phyloP scores from a whole-genome alignment of 2,113 vertebrate species.

The Nesogale talazaci region DNA sequence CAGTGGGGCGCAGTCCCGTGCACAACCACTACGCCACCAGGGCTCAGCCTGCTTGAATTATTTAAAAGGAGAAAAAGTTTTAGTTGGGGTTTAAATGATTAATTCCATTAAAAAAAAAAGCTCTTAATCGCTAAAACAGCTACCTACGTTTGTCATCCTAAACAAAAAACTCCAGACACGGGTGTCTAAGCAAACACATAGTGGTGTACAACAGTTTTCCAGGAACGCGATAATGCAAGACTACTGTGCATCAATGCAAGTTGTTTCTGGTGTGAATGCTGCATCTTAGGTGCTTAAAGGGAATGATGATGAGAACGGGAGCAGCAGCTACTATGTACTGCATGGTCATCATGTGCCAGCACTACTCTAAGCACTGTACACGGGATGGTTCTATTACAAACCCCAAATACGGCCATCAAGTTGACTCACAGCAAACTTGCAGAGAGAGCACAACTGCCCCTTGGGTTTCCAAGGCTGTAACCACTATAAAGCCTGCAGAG shows the following conservation, averaged over 20 bases:
- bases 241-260: not conserved
- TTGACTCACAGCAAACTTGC: not conserved
- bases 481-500: not conserved
- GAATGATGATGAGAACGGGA: not conserved
- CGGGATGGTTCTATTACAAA: not conserved
- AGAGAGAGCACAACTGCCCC: not conserved
- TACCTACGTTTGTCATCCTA: slow-evolving; percentile 13
- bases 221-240: not conserved
- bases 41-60: slow-evolving; percentile 13
- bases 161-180: not conserved
- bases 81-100: slow-evolving; percentile 39
- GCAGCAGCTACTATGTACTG: not conserved
- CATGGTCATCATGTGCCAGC: not conserved
- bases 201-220: not conserved
- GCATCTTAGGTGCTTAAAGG: not conserved
- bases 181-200: not conserved
- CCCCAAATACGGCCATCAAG: not conserved
- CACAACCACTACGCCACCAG: too few relatives aligned
- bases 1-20: too few relatives aligned
- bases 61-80: slow-evolving; percentile 41
- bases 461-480: not conserved
- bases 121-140: slow-evolving; percentile 44
- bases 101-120: not conserved
- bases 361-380: not conserved
- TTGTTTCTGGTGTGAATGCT: not conserved